Evolutionary conservation across 2,797 vertebrate species (phyloP).

Genomic region (Gorsachius magnificus): DNA sequence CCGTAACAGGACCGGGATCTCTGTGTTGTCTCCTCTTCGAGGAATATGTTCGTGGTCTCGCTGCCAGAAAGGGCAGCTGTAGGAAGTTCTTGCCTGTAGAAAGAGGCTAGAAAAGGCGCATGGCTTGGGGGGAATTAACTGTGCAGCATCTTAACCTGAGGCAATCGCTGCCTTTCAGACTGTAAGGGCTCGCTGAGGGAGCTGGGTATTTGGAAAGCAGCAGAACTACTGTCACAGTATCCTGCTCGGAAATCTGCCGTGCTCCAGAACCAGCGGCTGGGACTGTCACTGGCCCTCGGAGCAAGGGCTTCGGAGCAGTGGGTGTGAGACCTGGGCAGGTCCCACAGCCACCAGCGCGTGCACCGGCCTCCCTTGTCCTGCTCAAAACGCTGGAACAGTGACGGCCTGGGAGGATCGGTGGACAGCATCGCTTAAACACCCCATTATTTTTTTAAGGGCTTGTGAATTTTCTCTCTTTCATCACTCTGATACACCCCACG

Average conservation of each 20-base stretch:
- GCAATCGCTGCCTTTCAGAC: neutral
- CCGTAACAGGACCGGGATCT: neutral
- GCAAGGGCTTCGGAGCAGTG: accelerated
- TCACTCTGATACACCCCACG: accelerated
- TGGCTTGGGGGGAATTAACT: accelerated
- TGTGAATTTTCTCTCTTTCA: neutral
- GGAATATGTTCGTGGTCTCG: neutral
- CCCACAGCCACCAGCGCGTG: accelerated
- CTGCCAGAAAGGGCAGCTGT: neutral
- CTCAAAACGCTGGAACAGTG: neutral
- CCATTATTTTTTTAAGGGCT: accelerated
- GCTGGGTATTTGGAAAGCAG: neutral
- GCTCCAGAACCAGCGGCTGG: neutral
- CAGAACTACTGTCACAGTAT: neutral
- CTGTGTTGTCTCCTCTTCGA: neutral
- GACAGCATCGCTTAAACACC: neutral
- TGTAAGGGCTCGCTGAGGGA: neutral
- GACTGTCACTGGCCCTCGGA: too few relatives aligned
- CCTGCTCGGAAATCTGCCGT: neutral
- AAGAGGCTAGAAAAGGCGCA: neutral
- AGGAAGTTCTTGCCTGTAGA: neutral
- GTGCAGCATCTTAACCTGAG: neutral
- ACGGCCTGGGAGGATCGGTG: neutral
- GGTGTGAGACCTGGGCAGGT: neutral
- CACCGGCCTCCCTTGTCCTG: neutral